These are phyloP conservation scores for Bubo scandiacus DNA, from an alignment of 2,113 vertebrate genomes.

Conservation along the genomic window DNA sequence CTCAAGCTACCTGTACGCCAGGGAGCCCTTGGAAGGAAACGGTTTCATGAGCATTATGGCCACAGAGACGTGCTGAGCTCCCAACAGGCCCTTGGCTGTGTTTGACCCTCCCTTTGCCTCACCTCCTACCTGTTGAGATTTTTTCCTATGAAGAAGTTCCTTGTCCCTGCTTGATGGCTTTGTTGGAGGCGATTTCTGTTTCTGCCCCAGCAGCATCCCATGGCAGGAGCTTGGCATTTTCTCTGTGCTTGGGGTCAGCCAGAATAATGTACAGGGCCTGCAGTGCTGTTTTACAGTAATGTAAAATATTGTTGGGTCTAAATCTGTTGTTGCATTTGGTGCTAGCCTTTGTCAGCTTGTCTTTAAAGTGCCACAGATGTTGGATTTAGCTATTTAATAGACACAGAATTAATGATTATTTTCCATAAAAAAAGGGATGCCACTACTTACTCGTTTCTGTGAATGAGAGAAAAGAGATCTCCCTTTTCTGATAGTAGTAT, in stretches of 20 bases:
- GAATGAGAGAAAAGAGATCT: not conserved
- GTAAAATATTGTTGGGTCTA: not conserved
- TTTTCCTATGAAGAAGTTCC: not conserved
- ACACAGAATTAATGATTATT: not conserved
- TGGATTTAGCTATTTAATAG: not conserved
- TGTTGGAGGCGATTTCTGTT: not conserved
- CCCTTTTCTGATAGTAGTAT: not conserved
- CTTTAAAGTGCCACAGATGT: not conserved
- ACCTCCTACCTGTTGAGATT: not conserved
- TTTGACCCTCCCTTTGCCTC: not conserved
- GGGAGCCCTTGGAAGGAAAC: not conserved
- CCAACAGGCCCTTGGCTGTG: not conserved
- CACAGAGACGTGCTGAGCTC: not conserved
- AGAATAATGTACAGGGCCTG: not conserved
- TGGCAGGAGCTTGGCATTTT: not conserved
- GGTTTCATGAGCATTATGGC: not conserved
- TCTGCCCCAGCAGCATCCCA: not conserved
- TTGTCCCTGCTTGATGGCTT: not conserved
- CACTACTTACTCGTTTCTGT: not conserved
- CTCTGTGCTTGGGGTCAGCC: not conserved
- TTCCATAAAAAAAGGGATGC: not conserved
- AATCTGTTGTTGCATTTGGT: not conserved
- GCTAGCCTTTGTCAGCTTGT: not conserved
- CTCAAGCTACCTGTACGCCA: accelerated
- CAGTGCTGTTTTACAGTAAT: not conserved